Percentiles rank a stretch among this genome's conserved stretches.
Conservation (phyloP, 2,113 vertebrate genomes). For the Epinephelus fuscoguttatus region DNA sequence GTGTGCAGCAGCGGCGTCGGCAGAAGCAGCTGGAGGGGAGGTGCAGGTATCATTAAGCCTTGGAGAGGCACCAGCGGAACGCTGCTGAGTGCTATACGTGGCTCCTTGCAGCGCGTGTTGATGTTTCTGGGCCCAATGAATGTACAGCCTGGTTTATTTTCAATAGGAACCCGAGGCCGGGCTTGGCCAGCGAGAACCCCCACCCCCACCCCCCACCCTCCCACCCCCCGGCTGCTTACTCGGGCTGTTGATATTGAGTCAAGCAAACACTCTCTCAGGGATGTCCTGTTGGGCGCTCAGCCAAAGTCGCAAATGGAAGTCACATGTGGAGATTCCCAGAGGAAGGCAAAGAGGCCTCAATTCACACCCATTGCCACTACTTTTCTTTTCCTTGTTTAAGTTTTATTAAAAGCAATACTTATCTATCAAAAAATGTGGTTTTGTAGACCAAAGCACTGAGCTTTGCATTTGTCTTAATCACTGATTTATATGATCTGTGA, state of each 20-base stretch:
- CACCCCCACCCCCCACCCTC: slow-evolving; percentile 43
- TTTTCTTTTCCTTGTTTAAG: slow-evolving; percentile 9
- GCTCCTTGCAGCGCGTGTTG: slow-evolving; percentile 73
- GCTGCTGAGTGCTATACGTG: slow-evolving; percentile 66
- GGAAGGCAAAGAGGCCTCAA: slow-evolving; percentile 58
- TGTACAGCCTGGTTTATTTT: slow-evolving; percentile 80
- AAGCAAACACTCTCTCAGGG: slow-evolving; percentile 85
- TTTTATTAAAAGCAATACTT: slow-evolving; percentile 19
- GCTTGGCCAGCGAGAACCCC: slow-evolving; percentile 22
- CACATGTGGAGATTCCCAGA: slow-evolving; percentile 81
- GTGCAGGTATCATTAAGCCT: slow-evolving; percentile 97
- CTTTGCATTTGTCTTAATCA: slow-evolving; percentile 16
- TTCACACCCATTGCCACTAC: slow-evolving; percentile 59
- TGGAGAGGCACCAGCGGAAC: slow-evolving; percentile 88
- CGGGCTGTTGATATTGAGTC: slow-evolving; percentile 83
- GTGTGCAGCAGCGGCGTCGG: slow-evolving; percentile 62
- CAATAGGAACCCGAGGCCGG: slow-evolving; percentile 74
- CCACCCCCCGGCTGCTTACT: slow-evolving; percentile 69
- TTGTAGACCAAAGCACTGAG: not conserved
- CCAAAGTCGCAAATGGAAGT: slow-evolving; percentile 84
- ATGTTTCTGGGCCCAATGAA: slow-evolving; percentile 71
- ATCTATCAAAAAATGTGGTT: not conserved
- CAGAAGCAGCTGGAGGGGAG: slow-evolving; percentile 95
- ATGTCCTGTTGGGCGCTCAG: slow-evolving; percentile 84
- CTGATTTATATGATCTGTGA: too few relatives aligned